Conservation (phyloP, 53 echinoderm and acorn worm species). For the Echinometra lucunter region DNA sequence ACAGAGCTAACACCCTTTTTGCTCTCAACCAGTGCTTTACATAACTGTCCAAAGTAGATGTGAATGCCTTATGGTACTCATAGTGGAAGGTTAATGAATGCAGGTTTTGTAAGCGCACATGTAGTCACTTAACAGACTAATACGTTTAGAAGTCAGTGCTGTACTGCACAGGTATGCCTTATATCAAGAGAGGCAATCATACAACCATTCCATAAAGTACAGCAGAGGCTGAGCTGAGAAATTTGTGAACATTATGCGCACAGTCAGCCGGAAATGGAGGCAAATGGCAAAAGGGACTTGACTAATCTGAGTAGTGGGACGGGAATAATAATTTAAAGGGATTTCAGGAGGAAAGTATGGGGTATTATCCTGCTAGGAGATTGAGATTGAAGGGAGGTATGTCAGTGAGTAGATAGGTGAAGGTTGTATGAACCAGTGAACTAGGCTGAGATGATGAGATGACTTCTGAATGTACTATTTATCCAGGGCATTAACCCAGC, state of each 20-base stretch:
- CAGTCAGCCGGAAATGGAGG: constrained; percentile 44
- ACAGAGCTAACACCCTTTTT: background rate
- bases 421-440: background rate
- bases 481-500: background rate
- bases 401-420: background rate
- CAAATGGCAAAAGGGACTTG: constrained; percentile 45
- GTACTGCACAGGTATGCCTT: background rate
- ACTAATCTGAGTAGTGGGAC: background rate
- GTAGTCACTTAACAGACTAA: constrained; percentile 5
- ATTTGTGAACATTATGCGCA: constrained; percentile 53
- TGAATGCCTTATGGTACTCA: background rate
- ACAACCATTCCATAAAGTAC: background rate
- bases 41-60: background rate
- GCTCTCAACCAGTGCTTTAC: too few relatives aligned
- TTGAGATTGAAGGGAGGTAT: background rate
- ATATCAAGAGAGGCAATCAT: background rate
- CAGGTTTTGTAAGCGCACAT: background rate
- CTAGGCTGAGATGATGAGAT: background rate
- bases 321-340: constrained; percentile 41
- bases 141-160: background rate
- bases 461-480: constrained; percentile 12
- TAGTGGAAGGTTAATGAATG: background rate
- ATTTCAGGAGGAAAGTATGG: background rate
- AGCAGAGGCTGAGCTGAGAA: background rate
- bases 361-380: constrained; percentile 29